Base-by-base conservation (phyloP, 2,113 vertebrate species). In the Uria aalge region DNA sequence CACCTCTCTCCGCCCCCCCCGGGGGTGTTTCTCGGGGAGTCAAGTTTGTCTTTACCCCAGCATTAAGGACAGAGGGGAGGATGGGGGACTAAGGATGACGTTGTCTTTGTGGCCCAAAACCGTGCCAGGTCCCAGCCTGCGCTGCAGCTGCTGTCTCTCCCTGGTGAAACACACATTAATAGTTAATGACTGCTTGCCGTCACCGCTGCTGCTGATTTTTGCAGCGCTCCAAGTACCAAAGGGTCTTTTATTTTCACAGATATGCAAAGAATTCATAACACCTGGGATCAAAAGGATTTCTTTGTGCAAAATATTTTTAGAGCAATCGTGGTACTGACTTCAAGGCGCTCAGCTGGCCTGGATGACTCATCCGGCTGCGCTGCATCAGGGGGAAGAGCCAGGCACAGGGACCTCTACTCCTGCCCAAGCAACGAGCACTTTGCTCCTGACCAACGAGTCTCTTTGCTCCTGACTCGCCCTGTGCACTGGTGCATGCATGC, bases 391-490 rank as follows among this genome's bases (percentile, higher is more conserved):
- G 22, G 19, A 67, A 92, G 18, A 80, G 30, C 59, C 8, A 50
- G 9, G 23, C 53, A 7, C 22, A 48, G 47, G 22, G 81, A 19
- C 63, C 75, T 41, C 4, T 0, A 27, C 47, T 74, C 27, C 59
- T 34, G 34, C 0, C 0, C 3, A 13, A 0, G 1, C 36, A 5
- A 9, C 5, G 8, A 52, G 43, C 3, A 0, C 50, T 82, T 57
- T 9, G 34, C 69, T 53, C 53, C 8, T 55, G 75, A 43, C 59
- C n/a, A n/a, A n/a, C n/a, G n/a, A n/a, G 34, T 36, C 50, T 14
- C 34, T 82, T 57, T 9, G 34, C 69, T 53, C 53, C 8, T 55
- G 75, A 43, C 59, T 19, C 29, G 29, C 38, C 15, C 36, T 0
- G 0, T 6, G 40, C 32, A 6, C n/a, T 43, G 63, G 18, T 64